These are phyloP conservation scores for Rhizomys pruinosus DNA, from an alignment of 2,113 vertebrate genomes.

Conservation along the genomic window DNA sequence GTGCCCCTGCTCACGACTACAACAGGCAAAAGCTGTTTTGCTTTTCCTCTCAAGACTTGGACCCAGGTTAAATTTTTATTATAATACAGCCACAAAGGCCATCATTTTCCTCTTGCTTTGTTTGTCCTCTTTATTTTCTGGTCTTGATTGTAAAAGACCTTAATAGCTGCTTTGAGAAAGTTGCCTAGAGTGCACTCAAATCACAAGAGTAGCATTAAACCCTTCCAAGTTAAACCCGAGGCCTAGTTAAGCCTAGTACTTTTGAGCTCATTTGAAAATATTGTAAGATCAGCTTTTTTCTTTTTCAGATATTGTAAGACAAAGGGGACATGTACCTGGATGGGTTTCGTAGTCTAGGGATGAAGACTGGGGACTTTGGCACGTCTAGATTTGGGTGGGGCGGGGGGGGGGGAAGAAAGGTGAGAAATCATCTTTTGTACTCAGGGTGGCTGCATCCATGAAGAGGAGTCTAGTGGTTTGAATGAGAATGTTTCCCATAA, in stretches of 20 bases:
- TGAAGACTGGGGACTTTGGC: background rate
- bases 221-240: background rate
- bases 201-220: background rate
- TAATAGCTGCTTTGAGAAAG: background rate
- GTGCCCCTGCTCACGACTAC: background rate
- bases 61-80: background rate
- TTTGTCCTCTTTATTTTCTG: background rate
- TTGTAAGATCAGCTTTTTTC: background rate
- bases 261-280: background rate
- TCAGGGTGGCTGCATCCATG: background rate
- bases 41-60: background rate
- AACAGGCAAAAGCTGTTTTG: background rate
- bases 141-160: background rate
- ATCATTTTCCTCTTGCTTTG: background rate
- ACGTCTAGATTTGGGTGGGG: background rate
- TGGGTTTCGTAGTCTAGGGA: background rate
- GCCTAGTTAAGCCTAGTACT: background rate
- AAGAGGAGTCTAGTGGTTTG: too few species aligned
- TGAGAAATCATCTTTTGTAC: background rate
- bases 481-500: too few species aligned
- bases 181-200: background rate
- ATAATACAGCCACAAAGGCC: background rate
- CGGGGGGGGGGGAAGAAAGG: background rate
- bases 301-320: background rate
- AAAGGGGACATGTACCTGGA: background rate